A percentile compares a stretch with the other conserved stretches of the same genome.
Evolutionary conservation across 2,797 vertebrate species (phyloP).

Genomic region (Neosalanx taihuensis): DNA sequence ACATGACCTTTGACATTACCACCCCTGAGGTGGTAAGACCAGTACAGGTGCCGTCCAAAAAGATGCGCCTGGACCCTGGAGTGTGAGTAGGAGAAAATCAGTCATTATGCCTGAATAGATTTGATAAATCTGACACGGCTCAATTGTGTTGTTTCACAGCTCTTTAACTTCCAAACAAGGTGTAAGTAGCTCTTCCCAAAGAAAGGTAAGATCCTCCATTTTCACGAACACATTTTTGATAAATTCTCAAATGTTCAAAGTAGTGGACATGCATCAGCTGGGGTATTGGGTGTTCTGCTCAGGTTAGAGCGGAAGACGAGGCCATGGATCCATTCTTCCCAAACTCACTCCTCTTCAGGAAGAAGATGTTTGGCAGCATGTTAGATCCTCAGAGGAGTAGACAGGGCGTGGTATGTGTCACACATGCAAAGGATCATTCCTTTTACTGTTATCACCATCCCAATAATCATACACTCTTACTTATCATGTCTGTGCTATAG

Average conservation of each 20-base stretch:
- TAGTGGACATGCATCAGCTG: no score
- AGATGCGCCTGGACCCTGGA: conserved; percentile 76
- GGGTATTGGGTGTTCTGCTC: not conserved
- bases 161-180: conserved; percentile 39
- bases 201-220: conserved; percentile 48
- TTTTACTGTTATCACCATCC: no score
- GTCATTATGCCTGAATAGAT: not conserved
- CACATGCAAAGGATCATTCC: no score
- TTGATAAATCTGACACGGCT: not conserved
- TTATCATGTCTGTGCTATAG: not conserved
- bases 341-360: conserved; percentile 86
- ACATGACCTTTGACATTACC: conserved; percentile 80
- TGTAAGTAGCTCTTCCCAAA: conserved; percentile 45
- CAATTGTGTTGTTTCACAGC: conserved; percentile 33
- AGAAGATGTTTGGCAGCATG: conserved; percentile 73
- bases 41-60: conserved; percentile 70
- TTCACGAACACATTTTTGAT: not conserved
- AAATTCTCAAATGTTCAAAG: no score
- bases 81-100: conserved; percentile 68
- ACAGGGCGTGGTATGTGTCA: conserved; percentile 75
- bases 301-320: conserved; percentile 52
- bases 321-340: conserved; percentile 79
- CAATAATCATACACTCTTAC: not conserved
- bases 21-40: conserved; percentile 79
- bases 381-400: conserved; percentile 65